Conservation (phyloP, 2,113 vertebrate species). For the Melanotaenia duboulayi region DNA sequence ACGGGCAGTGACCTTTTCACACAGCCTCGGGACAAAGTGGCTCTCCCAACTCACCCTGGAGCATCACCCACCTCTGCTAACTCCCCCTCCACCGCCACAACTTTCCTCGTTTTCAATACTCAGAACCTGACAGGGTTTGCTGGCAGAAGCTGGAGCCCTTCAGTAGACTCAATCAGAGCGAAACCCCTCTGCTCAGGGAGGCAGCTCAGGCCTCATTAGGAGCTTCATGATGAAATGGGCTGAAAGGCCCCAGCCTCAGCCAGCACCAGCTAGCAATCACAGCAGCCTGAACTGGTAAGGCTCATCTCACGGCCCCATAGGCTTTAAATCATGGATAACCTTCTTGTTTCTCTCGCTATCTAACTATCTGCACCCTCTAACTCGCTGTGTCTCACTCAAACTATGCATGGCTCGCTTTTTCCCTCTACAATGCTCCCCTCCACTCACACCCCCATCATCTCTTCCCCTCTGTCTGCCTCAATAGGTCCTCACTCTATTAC, state of each 20-base stretch:
- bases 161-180: conserved; percentile 60
- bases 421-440: conserved; percentile 40
- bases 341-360: conserved; percentile 73
- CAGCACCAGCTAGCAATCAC: conserved; percentile 76
- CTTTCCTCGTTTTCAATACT: conserved; percentile 25
- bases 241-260: conserved; percentile 77
- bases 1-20: conserved; percentile 80
- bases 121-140: conserved; percentile 55
- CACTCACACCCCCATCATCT: neutral
- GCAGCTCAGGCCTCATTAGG: conserved; percentile 81
- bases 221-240: conserved; percentile 83
- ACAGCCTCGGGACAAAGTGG: conserved; percentile 80
- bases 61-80: conserved; percentile 62
- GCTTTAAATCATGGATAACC: conserved; percentile 85
- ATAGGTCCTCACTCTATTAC: conserved; percentile 52
- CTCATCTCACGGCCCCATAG: conserved; percentile 77
- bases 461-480: conserved; percentile 34
- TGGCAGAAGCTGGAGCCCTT: conserved; percentile 49
- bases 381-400: conserved; percentile 66
- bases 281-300: conserved; percentile 71
- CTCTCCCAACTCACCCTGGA: conserved; percentile 72
- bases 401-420: conserved; percentile 51
- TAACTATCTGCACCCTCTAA: conserved; percentile 69
- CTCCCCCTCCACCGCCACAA: conserved; percentile 9
- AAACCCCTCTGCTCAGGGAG: conserved; percentile 66